Conservation (phyloP, 2,888 invertebrate species). For the Tenthredo livida region DNA sequence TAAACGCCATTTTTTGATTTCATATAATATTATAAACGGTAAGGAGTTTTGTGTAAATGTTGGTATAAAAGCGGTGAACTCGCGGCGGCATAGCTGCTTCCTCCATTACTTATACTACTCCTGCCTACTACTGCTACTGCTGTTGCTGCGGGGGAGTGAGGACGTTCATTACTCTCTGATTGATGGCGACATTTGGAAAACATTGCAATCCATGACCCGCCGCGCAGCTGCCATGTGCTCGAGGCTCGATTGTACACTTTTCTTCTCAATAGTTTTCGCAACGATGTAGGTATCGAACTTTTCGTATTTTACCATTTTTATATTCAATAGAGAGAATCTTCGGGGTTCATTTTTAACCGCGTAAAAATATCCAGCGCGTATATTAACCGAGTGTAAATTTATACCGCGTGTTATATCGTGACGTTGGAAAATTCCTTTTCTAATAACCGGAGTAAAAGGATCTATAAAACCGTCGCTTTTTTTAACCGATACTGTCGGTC, state of each 20-base stretch:
- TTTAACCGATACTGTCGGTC: not conserved
- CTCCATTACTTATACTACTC: not conserved
- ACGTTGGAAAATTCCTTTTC: not conserved
- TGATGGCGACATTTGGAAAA: slow-evolving; percentile 78
- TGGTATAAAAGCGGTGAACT: not conserved
- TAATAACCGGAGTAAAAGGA: not conserved
- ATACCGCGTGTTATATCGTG: not conserved
- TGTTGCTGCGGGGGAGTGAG: slow-evolving; percentile 12
- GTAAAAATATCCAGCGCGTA: too few species aligned
- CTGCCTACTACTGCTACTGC: not conserved
- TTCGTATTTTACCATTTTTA: not conserved
- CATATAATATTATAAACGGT: not conserved
- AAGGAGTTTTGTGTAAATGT: not conserved
- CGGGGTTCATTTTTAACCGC: too few species aligned
- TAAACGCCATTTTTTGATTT: not conserved
- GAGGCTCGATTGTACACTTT: not conserved
- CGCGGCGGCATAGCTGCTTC: not conserved
- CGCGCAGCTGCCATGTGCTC: slow-evolving; percentile 31
- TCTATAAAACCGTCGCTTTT: not conserved
- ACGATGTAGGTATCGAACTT: not conserved
- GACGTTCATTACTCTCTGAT: slow-evolving; percentile 65
- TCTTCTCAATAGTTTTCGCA: not conserved
- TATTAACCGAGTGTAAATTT: too few species aligned
- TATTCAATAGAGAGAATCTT: not conserved
- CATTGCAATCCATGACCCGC: slow-evolving; percentile 84